Evolutionary conservation across 1,140 invertebrate species (phyloP), one percentile per base, ranked within the genome.

Genomic region (Plutomurus gul): DNA sequence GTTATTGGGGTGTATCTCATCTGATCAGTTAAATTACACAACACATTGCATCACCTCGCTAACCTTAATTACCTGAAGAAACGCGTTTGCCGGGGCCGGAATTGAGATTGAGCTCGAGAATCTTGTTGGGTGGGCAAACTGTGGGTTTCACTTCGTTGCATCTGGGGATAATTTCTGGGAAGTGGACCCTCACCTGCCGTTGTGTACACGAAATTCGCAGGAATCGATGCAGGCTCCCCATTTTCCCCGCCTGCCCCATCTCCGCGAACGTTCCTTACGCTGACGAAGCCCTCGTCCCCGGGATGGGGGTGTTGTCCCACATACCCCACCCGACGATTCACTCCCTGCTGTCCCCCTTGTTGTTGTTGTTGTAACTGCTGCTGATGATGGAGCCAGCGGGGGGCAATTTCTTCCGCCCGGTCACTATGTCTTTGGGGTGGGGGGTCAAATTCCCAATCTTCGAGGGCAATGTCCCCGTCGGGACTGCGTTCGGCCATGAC

Each of bases 361-460:
- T 16, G 27, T 27, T 76, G 77, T 40, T 79, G 80, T 5, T 77
- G 75, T 22, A 39, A 25, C 6, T 71, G 36, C 33, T 82, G 81
- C 4, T 51, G 37, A 47, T 81, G 80, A 5, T 65, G 56, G 2
- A 65, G 7, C 81, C 81, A 82, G 27, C 81, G 33, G 4, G 78
- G 72, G 5, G 70, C 81, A 33, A 82, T 78, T 73, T 82, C 81
- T 47, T 82, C 81, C 0, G 76, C 78, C n/a, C 76, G 65, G 20
- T 36, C 37, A 75, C 76, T 60, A 4, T 39, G 22, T 49, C 75
- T 46, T 37, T 39, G 72, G 11, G n/a, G 13, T 65, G 65, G 46
- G 18, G 75, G 76, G 16, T 76, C 51, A 70, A 83, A 83, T 75
- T 83, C 82, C 82, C 82, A 83, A 36, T 83, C 82, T 75, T 83